phyloP scores from a whole-genome alignment of 37 sponge, comb jelly and placozoan species.

The Beroe forskalii region DNA sequence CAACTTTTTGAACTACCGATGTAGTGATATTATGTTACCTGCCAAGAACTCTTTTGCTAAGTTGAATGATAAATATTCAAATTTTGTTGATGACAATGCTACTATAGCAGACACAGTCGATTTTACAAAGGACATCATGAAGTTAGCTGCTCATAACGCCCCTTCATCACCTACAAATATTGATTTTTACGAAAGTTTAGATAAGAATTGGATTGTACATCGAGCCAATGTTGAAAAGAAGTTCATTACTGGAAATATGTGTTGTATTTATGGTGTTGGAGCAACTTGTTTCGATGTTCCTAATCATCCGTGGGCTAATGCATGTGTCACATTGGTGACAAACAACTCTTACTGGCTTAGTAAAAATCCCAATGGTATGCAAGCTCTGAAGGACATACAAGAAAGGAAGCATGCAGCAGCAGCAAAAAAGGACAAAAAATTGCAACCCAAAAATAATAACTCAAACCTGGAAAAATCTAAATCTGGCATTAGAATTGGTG shows the following conservation, averaged over 20 bases:
- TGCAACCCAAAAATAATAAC: background rate
- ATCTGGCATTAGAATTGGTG: too few species aligned
- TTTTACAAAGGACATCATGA: constrained; percentile 8
- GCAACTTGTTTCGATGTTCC: constrained; percentile 40
- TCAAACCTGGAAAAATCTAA: background rate
- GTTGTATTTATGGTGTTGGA: constrained; percentile 57
- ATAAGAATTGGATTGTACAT: constrained; percentile 21
- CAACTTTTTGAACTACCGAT: constrained; percentile 27
- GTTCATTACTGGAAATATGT: background rate
- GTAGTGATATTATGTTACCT: constrained; percentile 1
- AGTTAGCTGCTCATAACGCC: background rate
- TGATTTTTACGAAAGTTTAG: background rate
- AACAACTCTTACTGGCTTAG: constrained; percentile 46
- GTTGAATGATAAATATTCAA: background rate
- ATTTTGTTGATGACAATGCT: background rate
- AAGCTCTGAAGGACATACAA: constrained; percentile 24
- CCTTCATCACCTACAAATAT: background rate
- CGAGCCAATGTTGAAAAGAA: constrained; percentile 5
- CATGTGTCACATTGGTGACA: background rate
- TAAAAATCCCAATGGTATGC: constrained; percentile 16
- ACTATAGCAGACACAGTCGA: background rate
- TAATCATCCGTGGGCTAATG: constrained; percentile 28
- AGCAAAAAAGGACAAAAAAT: too few species aligned
- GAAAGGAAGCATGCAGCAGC: background rate
- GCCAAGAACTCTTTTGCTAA: background rate